Evolutionary conservation across 2,113 vertebrate genomes (phyloP), one percentile per base, ranked within the genome.

Genomic region (Hiodon alosoides): DNA sequence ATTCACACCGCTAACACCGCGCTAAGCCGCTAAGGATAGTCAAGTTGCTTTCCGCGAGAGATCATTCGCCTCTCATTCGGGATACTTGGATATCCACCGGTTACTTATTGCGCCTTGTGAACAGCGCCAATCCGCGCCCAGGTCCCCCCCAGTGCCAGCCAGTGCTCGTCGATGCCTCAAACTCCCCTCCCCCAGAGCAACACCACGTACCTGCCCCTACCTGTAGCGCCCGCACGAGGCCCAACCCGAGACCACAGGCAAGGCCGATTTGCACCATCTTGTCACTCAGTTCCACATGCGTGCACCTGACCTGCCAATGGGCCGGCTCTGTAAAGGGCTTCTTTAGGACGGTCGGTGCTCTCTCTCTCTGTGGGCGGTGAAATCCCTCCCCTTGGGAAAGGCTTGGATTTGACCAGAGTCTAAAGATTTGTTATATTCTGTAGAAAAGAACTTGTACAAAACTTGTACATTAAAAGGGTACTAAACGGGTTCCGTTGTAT

Each of bases 1-100:
- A 80, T 81, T 81, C 76, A 52, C 72, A 76, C 77, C 76, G 68
- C 47, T 81, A 82, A 77, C 80, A 81, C 80, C 77, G 82, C 79
- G 77, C 75, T 74, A 69, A 72, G 76, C 74, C 79, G 75, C 81
- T 47, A 80, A 85, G 79, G 81, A 82, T 67, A 79, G 80, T 78
- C 72, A 75, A 71, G 62, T 81, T 69, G 54, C 70, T 79, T 54
- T 73, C 59, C 71, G 77, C 76, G 72, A 66, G 60, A 70, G 60
- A 67, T n/a, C 31, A 69, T 50, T 60, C 59, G 53, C 57, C 14
- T 52, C 55, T 69, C 46, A 17, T 54, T 9, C n/a, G 59, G 72
- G 76, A 65, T 60, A n/a, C 53, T 50, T 7, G 4, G 60, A 51
- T 68, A n/a, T 6, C 11, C 14, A 16, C 13, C 13, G 5, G 14